Base-by-base conservation (phyloP, 2,113 vertebrate genomes). In the Clarias batrachus region DNA sequence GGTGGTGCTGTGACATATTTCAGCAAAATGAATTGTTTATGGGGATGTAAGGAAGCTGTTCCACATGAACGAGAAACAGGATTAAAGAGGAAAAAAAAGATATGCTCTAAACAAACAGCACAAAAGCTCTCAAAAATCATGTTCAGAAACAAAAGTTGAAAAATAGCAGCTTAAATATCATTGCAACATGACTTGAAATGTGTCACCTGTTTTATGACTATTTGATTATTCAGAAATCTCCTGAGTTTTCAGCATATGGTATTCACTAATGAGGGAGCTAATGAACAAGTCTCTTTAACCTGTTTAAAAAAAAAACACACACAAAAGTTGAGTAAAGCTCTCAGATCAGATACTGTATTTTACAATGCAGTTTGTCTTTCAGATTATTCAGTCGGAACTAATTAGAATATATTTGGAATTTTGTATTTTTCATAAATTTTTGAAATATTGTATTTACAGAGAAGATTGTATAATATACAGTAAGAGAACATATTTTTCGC, bases 21-120 rank as follows among this genome's bases (percentile, higher is more conserved):
- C n/a, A 83, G 65, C 52, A 71, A 52, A 83, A 83, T 27, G 17
- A 83, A 70, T 37, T 83, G 82, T 71, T 71, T 71, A 83, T 71
- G 66, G 33, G 71, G 52, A 70, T 83, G 66, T 71, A 54, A 57
- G 27, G 16, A 87, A 27, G 52, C 62, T 83, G 52, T 60, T 87
- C 56, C 71, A 65, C 82, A 80, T 66, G 83, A 80, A 87, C 14
- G 81, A n/a, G 25, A 78, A 78, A 57, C 52, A 16, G 54, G 74
- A 84, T 84, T 71, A 87, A 80, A 41, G 76, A 66, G 11, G 11
- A 11, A 57, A 68, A 8, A 17, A 21, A 23, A 84, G 56, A 84
- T 68, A 17, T 83, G 52, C 52, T 59, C 30, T 33, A 71, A 83
- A 83, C 48, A 71, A 59, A 56, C 27, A 56, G 25, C 74, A 77